Conservation (phyloP, 1,140 invertebrate genomes). For the Steinernema khuongi region DNA sequence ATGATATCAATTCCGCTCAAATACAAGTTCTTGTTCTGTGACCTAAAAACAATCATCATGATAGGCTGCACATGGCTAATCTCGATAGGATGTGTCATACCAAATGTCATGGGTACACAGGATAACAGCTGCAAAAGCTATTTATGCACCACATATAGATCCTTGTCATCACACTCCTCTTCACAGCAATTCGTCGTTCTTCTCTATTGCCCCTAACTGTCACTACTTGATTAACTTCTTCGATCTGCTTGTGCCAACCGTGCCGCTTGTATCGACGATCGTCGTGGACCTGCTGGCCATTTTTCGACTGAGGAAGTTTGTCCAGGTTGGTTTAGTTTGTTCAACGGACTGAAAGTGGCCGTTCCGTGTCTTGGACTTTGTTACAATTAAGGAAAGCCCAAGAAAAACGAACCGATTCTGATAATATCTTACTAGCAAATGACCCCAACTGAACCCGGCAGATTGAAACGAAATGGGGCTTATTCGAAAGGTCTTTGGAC, state of each 20-base stretch:
- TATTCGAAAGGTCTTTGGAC: too few species aligned
- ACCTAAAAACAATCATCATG: neutral
- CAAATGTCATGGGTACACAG: neutral
- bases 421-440: too few species aligned
- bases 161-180: neutral
- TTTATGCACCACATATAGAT: neutral
- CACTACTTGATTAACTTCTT: neutral
- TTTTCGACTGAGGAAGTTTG: neutral
- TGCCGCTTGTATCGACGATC: neutral
- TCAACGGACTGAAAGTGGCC: too few species aligned
- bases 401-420: too few species aligned
- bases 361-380: too few species aligned
- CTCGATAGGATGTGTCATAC: neutral
- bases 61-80: constrained; percentile 6
- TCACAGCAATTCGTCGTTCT: neutral
- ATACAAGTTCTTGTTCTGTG: neutral
- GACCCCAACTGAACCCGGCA: too few species aligned
- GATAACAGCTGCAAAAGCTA: neutral
- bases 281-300: neutral
- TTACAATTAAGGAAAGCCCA: too few species aligned
- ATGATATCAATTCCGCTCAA: neutral
- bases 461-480: too few species aligned
- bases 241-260: neutral
- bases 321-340: neutral
- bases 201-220: neutral